Evolutionary conservation across 2,888 invertebrate genomes (phyloP).

Genomic region (Tachina lurida): DNA sequence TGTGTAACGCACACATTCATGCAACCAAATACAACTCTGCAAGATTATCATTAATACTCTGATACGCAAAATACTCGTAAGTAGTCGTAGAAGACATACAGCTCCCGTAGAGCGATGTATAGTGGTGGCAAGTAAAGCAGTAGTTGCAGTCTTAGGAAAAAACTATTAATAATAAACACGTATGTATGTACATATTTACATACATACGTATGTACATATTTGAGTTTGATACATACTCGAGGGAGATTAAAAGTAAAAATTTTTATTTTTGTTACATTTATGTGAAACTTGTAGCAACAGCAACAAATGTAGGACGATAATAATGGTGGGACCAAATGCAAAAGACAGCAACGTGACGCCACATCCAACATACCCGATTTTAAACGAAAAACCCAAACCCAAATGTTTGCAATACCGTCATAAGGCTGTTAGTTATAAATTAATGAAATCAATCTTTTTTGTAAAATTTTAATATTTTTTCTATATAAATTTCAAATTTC

Average conservation of each 20-base stretch:
- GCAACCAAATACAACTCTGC: constrained; percentile 15
- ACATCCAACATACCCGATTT: background rate
- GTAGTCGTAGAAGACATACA: constrained; percentile 20
- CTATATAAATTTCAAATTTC: constrained; percentile 27
- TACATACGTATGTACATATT: background rate
- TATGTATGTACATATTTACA: constrained; percentile 2
- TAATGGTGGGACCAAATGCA: constrained; percentile 33
- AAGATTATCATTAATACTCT: constrained; percentile 52
- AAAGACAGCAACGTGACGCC: constrained; percentile 61
- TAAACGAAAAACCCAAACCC: constrained; percentile 16
- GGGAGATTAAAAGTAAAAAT: constrained; percentile 58
- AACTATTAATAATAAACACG: constrained; percentile 70
- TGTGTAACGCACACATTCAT: constrained; percentile 28
- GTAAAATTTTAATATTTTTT: constrained; percentile 45
- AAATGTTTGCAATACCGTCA: constrained; percentile 42
- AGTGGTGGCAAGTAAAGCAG: constrained; percentile 40
- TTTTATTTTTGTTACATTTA: constrained; percentile 32
- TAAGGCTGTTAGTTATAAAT: constrained; percentile 67
- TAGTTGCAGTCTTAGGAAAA: constrained; percentile 53
- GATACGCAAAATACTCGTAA: constrained; percentile 41
- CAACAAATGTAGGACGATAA: constrained; percentile 6
- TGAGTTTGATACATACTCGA: constrained; percentile 53
- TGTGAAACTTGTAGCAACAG: constrained; percentile 27
- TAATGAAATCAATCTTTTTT: constrained; percentile 58
- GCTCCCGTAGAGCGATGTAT: background rate